Percentiles rank a stretch among this genome's conserved stretches.
Conservation (phyloP, 2,888 invertebrate species). For the Stramonita haemastoma region DNA sequence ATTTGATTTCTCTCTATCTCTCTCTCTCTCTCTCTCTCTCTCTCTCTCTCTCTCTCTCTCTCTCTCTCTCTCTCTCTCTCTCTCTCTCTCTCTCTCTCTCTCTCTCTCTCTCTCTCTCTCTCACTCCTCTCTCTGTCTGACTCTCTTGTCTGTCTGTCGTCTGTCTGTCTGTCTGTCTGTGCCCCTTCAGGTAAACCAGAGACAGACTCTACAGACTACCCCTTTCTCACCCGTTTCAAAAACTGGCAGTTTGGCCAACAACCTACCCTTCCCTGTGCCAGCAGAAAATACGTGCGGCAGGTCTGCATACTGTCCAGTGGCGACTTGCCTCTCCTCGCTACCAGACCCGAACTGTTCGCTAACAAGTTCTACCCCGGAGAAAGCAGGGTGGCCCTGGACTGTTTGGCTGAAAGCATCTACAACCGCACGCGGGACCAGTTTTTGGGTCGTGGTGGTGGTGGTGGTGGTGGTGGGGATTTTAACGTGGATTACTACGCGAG, state of each 20-base stretch:
- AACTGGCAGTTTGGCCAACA: slow-evolving; percentile 23
- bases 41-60: too few relatives aligned
- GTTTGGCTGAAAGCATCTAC: slow-evolving; percentile 64
- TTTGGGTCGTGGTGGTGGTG: slow-evolving; percentile 29
- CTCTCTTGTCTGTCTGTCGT: too few relatives aligned
- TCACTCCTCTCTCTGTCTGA: background rate
- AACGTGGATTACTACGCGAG: slow-evolving; percentile 39
- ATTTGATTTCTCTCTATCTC: too few relatives aligned
- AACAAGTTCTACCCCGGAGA: slow-evolving; percentile 69
- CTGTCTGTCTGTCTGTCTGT: too few relatives aligned
- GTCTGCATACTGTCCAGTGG: slow-evolving; percentile 54
- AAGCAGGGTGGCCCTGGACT: slow-evolving; percentile 62
- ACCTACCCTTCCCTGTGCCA: slow-evolving; percentile 33
- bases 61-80: too few relatives aligned
- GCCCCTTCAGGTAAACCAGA: slow-evolving; percentile 10
- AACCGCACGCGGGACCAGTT: slow-evolving; percentile 49
- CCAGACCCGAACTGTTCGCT: slow-evolving; percentile 59
- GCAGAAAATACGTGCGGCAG: slow-evolving; percentile 30
- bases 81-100: background rate
- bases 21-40: too few relatives aligned
- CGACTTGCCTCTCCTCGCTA: slow-evolving; percentile 61
- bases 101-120: background rate
- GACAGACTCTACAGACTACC: background rate
- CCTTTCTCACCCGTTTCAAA: slow-evolving; percentile 42
- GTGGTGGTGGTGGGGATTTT: slow-evolving; percentile 13